Evolutionary conservation across 2,888 invertebrate species (phyloP).

Genomic region (Thereva nobilitata): DNA sequence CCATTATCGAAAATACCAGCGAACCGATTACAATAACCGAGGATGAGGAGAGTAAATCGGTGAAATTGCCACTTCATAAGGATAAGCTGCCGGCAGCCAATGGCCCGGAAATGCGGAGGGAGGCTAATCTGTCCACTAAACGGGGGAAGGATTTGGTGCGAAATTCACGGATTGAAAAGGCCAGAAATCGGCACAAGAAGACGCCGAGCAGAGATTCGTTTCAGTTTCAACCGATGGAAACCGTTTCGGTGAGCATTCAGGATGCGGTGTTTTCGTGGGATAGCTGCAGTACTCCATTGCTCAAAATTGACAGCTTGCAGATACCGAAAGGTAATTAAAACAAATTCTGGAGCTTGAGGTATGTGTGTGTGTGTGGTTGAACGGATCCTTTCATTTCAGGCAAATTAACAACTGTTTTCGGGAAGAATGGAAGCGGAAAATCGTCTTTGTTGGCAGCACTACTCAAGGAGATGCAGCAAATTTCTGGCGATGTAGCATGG

Average conservation of each 20-base stretch:
- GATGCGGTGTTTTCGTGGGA: slow-evolving; percentile 53
- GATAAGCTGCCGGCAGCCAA: background rate
- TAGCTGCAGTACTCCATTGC: slow-evolving; percentile 43
- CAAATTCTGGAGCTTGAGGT: background rate
- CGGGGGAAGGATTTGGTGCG: slow-evolving; percentile 31
- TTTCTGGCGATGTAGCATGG: slow-evolving; percentile 68
- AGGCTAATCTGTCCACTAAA: slow-evolving; percentile 16
- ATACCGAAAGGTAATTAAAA: slow-evolving; percentile 57
- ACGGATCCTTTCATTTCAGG: slow-evolving; percentile 56
- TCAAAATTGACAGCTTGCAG: slow-evolving; percentile 51
- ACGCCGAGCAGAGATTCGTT: slow-evolving; percentile 36
- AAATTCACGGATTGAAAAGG: slow-evolving; percentile 38
- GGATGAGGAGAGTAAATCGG: background rate
- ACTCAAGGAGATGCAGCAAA: slow-evolving; percentile 76
- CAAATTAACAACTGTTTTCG: slow-evolving; percentile 75
- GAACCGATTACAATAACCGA: slow-evolving; percentile 35
- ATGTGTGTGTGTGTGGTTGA: background rate
- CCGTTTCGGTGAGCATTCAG: slow-evolving; percentile 54
- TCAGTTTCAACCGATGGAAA: slow-evolving; percentile 54
- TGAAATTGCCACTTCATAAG: slow-evolving; percentile 14
- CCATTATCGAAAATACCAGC: slow-evolving; percentile 45
- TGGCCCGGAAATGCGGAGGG: background rate
- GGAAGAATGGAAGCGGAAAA: slow-evolving; percentile 80
- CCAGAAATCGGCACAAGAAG: slow-evolving; percentile 34
- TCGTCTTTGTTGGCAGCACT: slow-evolving; percentile 75